Percentiles rank a stretch among this genome's conserved stretches.
Evolutionary conservation across 1,140 invertebrate genomes (phyloP).

Genomic region (Archegozetes longisetosus): DNA sequence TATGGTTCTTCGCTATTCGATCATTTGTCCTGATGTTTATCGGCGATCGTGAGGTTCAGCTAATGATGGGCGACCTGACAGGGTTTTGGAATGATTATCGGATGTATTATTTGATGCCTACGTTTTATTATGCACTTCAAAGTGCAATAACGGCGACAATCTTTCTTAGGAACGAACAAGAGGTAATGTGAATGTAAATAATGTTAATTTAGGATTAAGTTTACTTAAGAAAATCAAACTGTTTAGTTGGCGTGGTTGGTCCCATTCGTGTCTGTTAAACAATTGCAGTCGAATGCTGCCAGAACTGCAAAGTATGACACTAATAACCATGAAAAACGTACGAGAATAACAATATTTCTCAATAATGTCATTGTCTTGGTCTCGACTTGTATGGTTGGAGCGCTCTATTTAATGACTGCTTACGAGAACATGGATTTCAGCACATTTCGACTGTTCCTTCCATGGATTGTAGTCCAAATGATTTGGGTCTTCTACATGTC

Average conservation of each 20-base stretch:
- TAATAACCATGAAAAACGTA: constrained; percentile 3
- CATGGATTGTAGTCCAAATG: constrained; percentile 13
- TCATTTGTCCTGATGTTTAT: constrained; percentile 17
- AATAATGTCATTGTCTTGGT: constrained; percentile 8
- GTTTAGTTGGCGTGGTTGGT: constrained; percentile 14
- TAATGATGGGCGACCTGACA: constrained; percentile 15
- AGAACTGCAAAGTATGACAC: constrained; percentile 6
- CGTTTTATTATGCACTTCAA: constrained; percentile 14
- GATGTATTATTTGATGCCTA: constrained; percentile 19
- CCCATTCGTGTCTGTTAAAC: constrained; percentile 16
- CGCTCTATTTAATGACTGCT: not conserved
- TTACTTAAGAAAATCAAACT: not conserved
- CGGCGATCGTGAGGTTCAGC: constrained; percentile 8
- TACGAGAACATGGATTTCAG: constrained; percentile 12
- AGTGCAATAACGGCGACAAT: constrained; percentile 10
- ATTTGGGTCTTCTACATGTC: constrained; percentile 18
- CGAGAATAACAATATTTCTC: constrained; percentile 1
- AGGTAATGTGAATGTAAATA: not conserved
- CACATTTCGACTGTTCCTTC: constrained; percentile 8
- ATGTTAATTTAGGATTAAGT: too few relatives aligned
- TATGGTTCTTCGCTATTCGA: constrained; percentile 18
- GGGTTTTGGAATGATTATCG: constrained; percentile 19
- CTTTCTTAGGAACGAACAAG: constrained; percentile 17
- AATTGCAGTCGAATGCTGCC: constrained; percentile 2
- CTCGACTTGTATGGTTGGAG: constrained; percentile 7